Conservation (phyloP, 2,113 vertebrate species). For the Cyprinus carpio region DNA sequence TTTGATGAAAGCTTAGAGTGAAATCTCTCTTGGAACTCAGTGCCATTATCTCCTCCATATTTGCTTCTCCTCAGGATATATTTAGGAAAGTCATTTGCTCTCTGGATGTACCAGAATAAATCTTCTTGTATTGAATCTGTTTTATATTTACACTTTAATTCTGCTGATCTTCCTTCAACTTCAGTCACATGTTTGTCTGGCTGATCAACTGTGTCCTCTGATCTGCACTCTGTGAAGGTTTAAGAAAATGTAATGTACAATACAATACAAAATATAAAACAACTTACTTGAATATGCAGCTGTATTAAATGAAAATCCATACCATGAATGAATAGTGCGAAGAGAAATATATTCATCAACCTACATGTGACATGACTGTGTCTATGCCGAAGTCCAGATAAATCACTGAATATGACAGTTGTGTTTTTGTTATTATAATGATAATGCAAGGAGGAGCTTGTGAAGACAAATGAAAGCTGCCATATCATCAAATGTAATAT, state of each 20-base stretch:
- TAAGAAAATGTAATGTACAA: background rate
- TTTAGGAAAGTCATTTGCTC: background rate
- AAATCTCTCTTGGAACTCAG: no score
- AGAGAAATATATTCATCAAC: background rate
- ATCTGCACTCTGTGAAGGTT: background rate
- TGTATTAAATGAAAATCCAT: background rate
- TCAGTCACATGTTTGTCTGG: conserved; percentile 6
- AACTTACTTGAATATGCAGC: background rate
- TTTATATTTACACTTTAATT: background rate
- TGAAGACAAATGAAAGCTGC: background rate
- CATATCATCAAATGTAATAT: background rate
- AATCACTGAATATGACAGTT: no score
- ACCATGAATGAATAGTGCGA: background rate
- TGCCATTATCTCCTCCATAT: background rate
- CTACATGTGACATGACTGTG: background rate
- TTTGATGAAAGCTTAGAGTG: no score
- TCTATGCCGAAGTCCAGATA: background rate
- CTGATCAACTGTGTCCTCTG: background rate
- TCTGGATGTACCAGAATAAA: conserved; percentile 25
- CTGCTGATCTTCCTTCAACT: conserved; percentile 8
- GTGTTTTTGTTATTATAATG: no score
- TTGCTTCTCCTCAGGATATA: background rate
- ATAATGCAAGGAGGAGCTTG: background rate
- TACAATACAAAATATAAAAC: background rate
- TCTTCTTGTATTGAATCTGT: background rate